Conservation (phyloP, 2,888 invertebrate genomes). For the Nephrotoma appendiculata region DNA sequence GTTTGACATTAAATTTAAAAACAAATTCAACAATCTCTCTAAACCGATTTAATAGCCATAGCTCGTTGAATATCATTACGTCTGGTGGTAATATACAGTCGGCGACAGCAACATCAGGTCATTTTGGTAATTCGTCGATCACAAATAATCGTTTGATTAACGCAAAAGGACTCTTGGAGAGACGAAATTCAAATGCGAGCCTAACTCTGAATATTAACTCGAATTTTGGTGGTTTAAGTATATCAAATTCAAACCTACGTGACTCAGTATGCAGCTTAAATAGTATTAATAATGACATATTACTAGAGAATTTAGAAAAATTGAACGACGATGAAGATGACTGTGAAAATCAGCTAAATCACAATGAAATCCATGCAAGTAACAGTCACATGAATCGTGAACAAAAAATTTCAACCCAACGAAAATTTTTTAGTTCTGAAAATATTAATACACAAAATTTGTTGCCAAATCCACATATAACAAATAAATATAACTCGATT, state of each 20-base stretch:
- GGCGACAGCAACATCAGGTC: constrained; percentile 19
- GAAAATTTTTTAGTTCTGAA: constrained; percentile 32
- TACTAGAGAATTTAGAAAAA: not conserved
- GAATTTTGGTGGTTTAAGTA: constrained; percentile 28
- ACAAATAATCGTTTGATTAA: not conserved
- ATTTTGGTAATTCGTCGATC: constrained; percentile 24
- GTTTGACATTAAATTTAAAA: constrained; percentile 63
- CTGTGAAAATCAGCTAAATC: not conserved
- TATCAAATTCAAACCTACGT: constrained; percentile 35
- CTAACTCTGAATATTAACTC: constrained; percentile 55
- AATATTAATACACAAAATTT: constrained; percentile 17
- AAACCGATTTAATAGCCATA: constrained; percentile 42
- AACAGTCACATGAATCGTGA: constrained; percentile 8
- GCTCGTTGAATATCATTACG: constrained; percentile 31
- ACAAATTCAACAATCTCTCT: constrained; percentile 27
- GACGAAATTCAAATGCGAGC: constrained; percentile 83
- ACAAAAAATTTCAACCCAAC: constrained; percentile 14
- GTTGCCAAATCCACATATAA: constrained; percentile 1
- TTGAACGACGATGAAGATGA: not conserved
- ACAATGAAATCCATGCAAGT: not conserved
- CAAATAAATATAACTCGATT: constrained; percentile 23
- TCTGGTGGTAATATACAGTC: constrained; percentile 6
- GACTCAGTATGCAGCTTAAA: constrained; percentile 36
- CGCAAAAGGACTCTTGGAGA: constrained; percentile 57
- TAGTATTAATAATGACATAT: constrained; percentile 26